phyloP scores from a whole-genome alignment of 2,113 vertebrate genomes.

The Clarias batrachus region DNA sequence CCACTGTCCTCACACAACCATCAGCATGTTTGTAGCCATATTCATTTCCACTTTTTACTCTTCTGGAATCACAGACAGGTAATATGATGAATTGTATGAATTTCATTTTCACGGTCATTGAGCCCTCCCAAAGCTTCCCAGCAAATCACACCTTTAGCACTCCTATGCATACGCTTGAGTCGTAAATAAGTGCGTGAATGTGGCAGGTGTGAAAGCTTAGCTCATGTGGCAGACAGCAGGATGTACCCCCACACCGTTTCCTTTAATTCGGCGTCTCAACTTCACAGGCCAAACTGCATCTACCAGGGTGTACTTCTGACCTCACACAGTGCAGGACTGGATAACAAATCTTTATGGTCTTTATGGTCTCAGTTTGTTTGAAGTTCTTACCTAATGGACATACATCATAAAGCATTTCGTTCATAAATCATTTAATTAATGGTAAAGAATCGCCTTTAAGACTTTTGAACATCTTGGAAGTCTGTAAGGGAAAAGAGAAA shows the following conservation, averaged over 20 bases:
- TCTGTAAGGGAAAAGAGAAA: constrained; percentile 37
- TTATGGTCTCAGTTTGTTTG: constrained; percentile 5
- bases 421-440: constrained; percentile 6
- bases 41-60: neutral
- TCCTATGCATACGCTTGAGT: constrained; percentile 13
- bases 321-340: neutral
- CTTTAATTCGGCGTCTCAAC: constrained; percentile 28
- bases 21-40: neutral
- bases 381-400: neutral
- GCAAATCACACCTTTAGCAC: constrained; percentile 21
- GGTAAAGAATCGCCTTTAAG: neutral
- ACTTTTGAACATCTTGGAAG: neutral
- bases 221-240: constrained; percentile 40
- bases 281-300: constrained; percentile 1
- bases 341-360: neutral
- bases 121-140: neutral
- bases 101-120: constrained; percentile 10
- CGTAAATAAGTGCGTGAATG: constrained; percentile 21
- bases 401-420: neutral
- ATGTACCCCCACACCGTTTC: constrained; percentile 11
- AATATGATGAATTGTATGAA: constrained; percentile 10
- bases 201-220: constrained; percentile 20
- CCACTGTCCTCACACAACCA: neutral
- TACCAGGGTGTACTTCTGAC: constrained; percentile 26
- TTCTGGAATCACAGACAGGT: neutral